A percentile compares a stretch with the other conserved stretches of the same genome.
Conservation (phyloP, 2,113 vertebrate genomes). For the Riparia riparia region DNA sequence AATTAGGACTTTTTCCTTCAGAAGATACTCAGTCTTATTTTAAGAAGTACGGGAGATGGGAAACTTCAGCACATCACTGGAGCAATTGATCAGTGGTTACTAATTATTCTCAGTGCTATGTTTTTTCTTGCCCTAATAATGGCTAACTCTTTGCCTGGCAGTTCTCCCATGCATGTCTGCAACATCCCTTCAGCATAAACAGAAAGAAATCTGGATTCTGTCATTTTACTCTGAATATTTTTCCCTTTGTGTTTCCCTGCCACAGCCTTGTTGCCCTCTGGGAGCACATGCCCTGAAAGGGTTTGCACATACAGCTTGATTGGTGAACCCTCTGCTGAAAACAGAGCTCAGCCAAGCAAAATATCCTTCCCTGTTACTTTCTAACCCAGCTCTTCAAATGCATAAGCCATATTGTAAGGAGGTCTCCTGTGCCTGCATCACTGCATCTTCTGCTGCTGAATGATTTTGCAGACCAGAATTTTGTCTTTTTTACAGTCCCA, state of each 20-base stretch:
- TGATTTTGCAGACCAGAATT: background rate
- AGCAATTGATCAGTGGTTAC: background rate
- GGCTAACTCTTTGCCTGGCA: background rate
- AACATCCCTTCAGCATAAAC: background rate
- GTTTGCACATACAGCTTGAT: background rate
- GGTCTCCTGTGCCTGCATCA: background rate
- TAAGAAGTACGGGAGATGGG: background rate
- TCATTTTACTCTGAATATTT: background rate
- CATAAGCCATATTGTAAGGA: background rate
- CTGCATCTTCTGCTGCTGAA: background rate
- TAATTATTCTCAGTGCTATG: background rate
- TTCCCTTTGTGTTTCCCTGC: background rate
- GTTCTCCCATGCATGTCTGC: background rate
- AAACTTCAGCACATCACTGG: background rate
- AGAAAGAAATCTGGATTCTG: background rate
- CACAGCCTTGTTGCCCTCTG: background rate
- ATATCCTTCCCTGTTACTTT: background rate
- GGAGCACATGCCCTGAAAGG: accelerated
- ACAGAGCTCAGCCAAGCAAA: background rate
- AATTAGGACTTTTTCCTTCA: background rate
- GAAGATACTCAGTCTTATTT: background rate
- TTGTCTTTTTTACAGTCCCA: background rate
- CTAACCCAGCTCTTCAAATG: background rate
- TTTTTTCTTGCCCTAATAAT: background rate
- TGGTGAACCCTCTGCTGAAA: background rate